These are phyloP conservation scores for Pseudorasbora parva DNA, from an alignment of 2,113 vertebrate genomes.

Conservation along the genomic window DNA sequence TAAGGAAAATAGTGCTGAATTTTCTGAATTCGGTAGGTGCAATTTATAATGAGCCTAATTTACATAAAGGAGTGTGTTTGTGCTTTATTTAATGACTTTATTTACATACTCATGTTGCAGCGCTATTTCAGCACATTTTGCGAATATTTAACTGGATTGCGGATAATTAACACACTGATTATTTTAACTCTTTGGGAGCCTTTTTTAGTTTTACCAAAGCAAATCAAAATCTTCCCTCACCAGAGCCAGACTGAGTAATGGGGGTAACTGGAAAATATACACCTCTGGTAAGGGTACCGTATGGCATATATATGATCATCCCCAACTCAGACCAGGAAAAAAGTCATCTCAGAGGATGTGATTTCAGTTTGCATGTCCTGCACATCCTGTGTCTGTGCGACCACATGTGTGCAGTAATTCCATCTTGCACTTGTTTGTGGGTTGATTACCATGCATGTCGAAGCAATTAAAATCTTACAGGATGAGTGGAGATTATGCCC, in stretches of 20 bases:
- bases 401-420: neutral
- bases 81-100: slow-evolving; percentile 12
- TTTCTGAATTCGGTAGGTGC: neutral
- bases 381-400: neutral
- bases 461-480: neutral
- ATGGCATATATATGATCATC: too few relatives aligned
- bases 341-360: neutral
- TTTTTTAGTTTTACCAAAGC: neutral
- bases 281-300: too few relatives aligned
- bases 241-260: neutral
- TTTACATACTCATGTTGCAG: neutral
- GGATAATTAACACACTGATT: neutral
- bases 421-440: neutral
- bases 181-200: neutral
- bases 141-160: neutral
- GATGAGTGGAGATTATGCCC: slow-evolving; percentile 2
- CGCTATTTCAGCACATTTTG: slow-evolving; percentile 6
- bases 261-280: neutral
- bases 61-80: neutral
- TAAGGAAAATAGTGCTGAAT: neutral
- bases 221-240: neutral
- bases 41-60: neutral
- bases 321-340: too few relatives aligned
- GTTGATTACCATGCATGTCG: neutral
- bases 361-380: neutral